A percentile compares a stretch with the other conserved stretches of the same genome.
These are phyloP conservation scores for Seira ritae DNA, from an alignment of 2,888 invertebrate species.

Conservation along the genomic window DNA sequence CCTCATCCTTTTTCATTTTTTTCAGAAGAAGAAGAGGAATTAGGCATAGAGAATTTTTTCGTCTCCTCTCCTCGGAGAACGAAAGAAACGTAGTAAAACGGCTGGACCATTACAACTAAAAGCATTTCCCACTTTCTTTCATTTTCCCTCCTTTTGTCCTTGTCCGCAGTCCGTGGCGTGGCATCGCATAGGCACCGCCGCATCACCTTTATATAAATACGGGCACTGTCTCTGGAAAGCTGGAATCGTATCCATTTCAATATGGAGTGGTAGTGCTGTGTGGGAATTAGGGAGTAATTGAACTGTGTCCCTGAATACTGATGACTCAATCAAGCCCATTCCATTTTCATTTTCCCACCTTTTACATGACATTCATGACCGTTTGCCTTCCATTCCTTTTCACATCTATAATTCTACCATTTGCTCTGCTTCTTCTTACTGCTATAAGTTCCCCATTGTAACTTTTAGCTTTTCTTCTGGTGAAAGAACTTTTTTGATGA, in stretches of 20 bases:
- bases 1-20: conserved; percentile 19
- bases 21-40: not conserved
- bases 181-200: not conserved
- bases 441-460: too few species aligned
- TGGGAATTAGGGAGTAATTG: conserved; percentile 68
- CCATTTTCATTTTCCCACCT: conserved; percentile 65
- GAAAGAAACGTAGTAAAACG: conserved; percentile 30
- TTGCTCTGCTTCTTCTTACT: not conserved
- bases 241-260: conserved; percentile 58
- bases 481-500: too few species aligned
- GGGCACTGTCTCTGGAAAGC: too few species aligned
- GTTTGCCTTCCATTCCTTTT: conserved; percentile 7
- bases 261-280: conserved; percentile 38
- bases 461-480: too few species aligned
- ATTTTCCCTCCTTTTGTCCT: conserved; percentile 48
- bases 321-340: conserved; percentile 69
- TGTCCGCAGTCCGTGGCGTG: conserved; percentile 26
- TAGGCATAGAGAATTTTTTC: not conserved
- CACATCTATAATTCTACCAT: not conserved
- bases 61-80: conserved; percentile 4
- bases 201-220: not conserved
- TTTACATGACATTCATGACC: conserved; percentile 58
- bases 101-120: conserved; percentile 49
- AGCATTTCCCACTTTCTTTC: conserved; percentile 50
- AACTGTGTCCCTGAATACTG: conserved; percentile 68